Evolutionary conservation across 30 jellyfish, hydroid and myxozoan species (phyloP).

Genomic region (Pseudorhiza aurosa): DNA sequence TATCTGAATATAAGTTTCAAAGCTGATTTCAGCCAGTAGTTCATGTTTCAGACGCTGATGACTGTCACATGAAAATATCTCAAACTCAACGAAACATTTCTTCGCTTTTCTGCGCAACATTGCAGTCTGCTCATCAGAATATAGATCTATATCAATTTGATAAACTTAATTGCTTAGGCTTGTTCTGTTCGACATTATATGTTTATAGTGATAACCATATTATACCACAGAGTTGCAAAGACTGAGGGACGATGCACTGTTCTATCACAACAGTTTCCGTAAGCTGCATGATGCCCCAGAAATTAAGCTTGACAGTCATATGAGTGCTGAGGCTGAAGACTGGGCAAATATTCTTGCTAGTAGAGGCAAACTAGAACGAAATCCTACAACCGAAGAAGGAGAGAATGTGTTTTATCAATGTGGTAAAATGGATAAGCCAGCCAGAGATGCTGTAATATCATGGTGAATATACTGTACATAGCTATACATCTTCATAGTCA

Average conservation of each 20-base stretch:
- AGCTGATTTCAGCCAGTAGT: too few species aligned
- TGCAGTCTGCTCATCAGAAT: too few species aligned
- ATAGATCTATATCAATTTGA: too few species aligned
- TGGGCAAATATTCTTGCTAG: constrained; percentile 77
- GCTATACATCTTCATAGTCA: not conserved
- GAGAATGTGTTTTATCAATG: constrained; percentile 62
- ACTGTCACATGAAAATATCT: too few species aligned
- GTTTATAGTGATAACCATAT: too few species aligned
- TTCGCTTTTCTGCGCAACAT: too few species aligned
- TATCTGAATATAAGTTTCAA: too few species aligned
- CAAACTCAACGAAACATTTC: too few species aligned
- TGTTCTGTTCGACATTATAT: too few species aligned
- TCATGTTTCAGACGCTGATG: too few species aligned
- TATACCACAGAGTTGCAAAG: constrained; percentile 65
- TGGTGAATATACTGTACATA: constrained; percentile 26
- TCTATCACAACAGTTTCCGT: constrained; percentile 56
- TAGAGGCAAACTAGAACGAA: constrained; percentile 67
- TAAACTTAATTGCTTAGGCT: too few species aligned
- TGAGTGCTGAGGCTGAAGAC: constrained; percentile 77
- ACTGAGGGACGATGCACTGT: constrained; percentile 45
- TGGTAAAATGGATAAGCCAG: constrained; percentile 47
- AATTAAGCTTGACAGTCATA: constrained; percentile 58
- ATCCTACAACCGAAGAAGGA: constrained; percentile 58
- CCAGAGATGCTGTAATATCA: constrained; percentile 64
- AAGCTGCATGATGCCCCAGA: constrained; percentile 58